Percentiles rank a stretch among this genome's conserved stretches.
phyloP scores from a whole-genome alignment of 2,888 invertebrate genomes.

The Sceliomorpha sp. region DNA sequence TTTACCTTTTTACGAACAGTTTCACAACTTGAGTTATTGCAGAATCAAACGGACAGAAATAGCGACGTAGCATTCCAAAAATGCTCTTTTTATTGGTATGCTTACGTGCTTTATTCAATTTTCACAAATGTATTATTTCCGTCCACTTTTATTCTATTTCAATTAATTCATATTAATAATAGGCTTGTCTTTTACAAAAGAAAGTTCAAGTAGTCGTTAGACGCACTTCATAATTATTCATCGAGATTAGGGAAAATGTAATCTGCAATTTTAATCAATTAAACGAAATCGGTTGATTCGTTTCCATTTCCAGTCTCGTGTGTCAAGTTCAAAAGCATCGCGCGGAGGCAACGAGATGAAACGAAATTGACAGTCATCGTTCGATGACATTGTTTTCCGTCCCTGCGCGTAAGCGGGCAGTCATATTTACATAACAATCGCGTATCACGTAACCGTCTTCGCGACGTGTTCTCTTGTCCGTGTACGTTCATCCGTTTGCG shows the following conservation, averaged over 20 bases:
- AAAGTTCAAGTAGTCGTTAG: too few relatives aligned
- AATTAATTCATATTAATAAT: too few relatives aligned
- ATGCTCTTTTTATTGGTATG: too few relatives aligned
- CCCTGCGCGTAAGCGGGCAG: slow-evolving; percentile 66
- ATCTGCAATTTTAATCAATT: too few relatives aligned
- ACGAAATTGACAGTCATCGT: slow-evolving; percentile 68
- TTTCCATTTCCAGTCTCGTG: slow-evolving; percentile 35
- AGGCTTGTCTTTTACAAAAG: too few relatives aligned
- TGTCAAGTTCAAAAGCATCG: slow-evolving; percentile 56
- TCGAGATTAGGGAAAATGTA: too few relatives aligned
- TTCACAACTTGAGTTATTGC: not conserved
- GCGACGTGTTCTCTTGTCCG: slow-evolving; percentile 63
- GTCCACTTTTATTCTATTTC: too few relatives aligned
- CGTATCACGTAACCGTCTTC: slow-evolving; percentile 74
- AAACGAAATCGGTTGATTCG: slow-evolving; percentile 16
- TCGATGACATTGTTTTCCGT: slow-evolving; percentile 62
- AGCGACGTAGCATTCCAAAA: too few relatives aligned
- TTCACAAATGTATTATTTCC: too few relatives aligned
- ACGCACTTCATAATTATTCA: too few relatives aligned
- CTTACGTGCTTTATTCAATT: too few relatives aligned
- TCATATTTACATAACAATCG: slow-evolving; percentile 78
- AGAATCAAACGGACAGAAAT: not conserved
- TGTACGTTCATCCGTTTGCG: slow-evolving; percentile 47
- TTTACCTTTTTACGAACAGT: slow-evolving; percentile 1
- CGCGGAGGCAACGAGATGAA: slow-evolving; percentile 63